Evolutionary conservation across 2,888 invertebrate species (phyloP).

Genomic region (Sclerodermus sp.): DNA sequence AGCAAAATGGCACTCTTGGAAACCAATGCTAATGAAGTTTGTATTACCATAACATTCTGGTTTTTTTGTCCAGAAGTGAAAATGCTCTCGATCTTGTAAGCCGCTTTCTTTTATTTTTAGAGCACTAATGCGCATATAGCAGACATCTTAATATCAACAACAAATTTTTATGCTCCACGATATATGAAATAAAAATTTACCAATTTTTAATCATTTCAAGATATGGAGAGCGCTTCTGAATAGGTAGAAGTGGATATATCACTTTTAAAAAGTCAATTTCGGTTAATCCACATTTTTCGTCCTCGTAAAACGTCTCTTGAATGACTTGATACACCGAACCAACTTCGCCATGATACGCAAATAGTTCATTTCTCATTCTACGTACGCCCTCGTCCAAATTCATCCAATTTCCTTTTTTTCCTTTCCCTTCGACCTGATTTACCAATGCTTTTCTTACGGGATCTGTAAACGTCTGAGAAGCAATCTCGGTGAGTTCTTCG

Average conservation of each 20-base stretch:
- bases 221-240: conserved; percentile 50
- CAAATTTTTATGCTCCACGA: too few species aligned
- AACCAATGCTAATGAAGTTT: conserved; percentile 67
- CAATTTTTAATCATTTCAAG: conserved; percentile 53
- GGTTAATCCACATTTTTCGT: conserved; percentile 71
- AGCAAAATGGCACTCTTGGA: conserved; percentile 63
- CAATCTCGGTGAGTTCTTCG: too few species aligned
- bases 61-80: conserved; percentile 63
- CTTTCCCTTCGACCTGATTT: conserved; percentile 66
- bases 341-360: conserved; percentile 71
- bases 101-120: conserved; percentile 65
- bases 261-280: conserved; percentile 62
- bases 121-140: too few species aligned
- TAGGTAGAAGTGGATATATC: conserved; percentile 42
- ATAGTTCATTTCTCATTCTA: conserved; percentile 64
- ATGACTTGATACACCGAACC: conserved; percentile 70
- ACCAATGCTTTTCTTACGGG: conserved; percentile 66
- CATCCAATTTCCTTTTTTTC: conserved; percentile 63
- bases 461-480: conserved; percentile 60
- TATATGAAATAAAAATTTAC: conserved; percentile 24
- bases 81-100: conserved; percentile 62
- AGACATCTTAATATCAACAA: too few species aligned
- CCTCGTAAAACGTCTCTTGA: conserved; percentile 68
- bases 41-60: conserved; percentile 63
- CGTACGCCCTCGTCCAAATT: conserved; percentile 66